Percentiles rank a stretch among this genome's conserved stretches.
Evolutionary conservation across 2,888 invertebrate genomes (phyloP).

Genomic region (Heliconius charithonia): DNA sequence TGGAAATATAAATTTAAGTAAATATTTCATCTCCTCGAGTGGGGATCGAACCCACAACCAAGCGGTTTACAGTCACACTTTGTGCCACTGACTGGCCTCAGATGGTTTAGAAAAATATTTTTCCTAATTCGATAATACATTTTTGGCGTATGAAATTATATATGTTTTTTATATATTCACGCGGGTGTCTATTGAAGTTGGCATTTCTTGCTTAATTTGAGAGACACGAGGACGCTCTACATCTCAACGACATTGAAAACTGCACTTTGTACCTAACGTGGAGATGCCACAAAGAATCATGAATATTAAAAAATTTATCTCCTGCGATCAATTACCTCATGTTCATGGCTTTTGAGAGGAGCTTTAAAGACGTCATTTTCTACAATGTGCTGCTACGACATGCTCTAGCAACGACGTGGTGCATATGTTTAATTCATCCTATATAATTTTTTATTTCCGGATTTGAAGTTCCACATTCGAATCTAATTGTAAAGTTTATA

Average conservation of each 20-base stretch:
- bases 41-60: too few species aligned
- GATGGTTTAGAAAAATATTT: neutral
- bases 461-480: neutral
- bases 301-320: slow-evolving; percentile 72
- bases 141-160: neutral
- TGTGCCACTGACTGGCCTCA: too few species aligned
- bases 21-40: too few species aligned
- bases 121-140: neutral
- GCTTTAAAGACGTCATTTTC: slow-evolving; percentile 12
- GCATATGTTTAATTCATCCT: neutral
- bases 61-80: too few species aligned
- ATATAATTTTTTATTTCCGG: too few species aligned
- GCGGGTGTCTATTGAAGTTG: slow-evolving; percentile 27
- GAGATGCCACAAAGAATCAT: slow-evolving; percentile 62
- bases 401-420: neutral
- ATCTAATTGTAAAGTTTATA: neutral
- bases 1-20: too few species aligned
- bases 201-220: slow-evolving; percentile 39
- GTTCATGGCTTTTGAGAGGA: slow-evolving; percentile 44
- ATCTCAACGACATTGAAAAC: slow-evolving; percentile 40
- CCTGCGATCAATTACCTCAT: slow-evolving; percentile 66
- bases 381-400: neutral
- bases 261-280: slow-evolving; percentile 53
- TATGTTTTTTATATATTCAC: neutral
- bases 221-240: slow-evolving; percentile 36